Conservation (phyloP, 2,888 invertebrate genomes). For the Monochamus alternatus region DNA sequence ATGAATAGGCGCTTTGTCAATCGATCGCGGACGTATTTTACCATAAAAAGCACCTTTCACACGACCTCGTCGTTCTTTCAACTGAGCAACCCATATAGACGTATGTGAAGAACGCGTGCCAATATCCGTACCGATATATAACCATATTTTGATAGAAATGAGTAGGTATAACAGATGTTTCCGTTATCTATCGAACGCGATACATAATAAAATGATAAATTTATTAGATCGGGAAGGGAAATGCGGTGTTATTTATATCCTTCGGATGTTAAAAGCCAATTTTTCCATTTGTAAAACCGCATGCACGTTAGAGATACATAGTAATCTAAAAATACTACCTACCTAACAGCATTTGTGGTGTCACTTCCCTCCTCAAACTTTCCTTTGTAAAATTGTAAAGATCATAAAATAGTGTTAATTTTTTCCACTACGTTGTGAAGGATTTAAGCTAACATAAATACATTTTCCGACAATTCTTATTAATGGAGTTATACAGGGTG, state of each 20-base stretch:
- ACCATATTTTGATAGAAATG: background rate
- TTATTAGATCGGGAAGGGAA: background rate
- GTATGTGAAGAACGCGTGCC: background rate
- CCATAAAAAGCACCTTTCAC: background rate
- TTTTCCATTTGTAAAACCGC: too few relatives aligned
- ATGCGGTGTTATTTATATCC: background rate
- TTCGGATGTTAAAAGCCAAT: background rate
- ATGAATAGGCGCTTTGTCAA: background rate
- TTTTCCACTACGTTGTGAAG: too few relatives aligned
- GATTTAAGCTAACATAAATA: too few relatives aligned
- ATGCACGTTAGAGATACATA: too few relatives aligned
- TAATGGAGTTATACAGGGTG: too few relatives aligned
- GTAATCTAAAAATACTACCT: too few relatives aligned
- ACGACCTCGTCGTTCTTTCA: background rate
- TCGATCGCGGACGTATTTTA: background rate
- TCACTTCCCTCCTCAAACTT: too few relatives aligned
- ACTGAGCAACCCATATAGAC: background rate
- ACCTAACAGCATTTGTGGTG: too few relatives aligned
- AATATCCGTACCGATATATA: background rate
- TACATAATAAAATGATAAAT: background rate
- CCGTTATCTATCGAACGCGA: background rate
- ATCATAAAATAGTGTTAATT: too few relatives aligned
- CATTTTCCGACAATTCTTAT: too few relatives aligned
- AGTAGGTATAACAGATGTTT: background rate
- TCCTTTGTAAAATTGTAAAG: too few relatives aligned